Evolutionary conservation across 2,113 vertebrate species (phyloP), one percentile per base, ranked within the genome.

Genomic region (Cinclus cinclus): DNA sequence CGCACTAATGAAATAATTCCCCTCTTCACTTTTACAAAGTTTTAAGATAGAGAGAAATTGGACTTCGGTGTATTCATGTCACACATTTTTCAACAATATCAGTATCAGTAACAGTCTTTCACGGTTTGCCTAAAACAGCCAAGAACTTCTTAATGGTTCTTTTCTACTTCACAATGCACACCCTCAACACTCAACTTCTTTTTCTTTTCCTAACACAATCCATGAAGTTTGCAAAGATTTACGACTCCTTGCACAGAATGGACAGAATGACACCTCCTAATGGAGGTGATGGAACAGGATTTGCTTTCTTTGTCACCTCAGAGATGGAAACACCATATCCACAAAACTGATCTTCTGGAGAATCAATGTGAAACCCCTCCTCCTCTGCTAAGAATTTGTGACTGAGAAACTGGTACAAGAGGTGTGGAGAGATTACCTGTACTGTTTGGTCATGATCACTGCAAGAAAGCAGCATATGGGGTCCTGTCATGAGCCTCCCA

Each of bases 101-200:
- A 50, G 24, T 28, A 52, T 47, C 25, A 82, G 21, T 22, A 35
- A 59, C 20, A 69, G 6, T 50, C 13, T 35, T 87, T 50, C 28
- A 50, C 0, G 0, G 33, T 56, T 81, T 83, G 17, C 21, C 41
- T 64, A 81, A 86, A 59, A 13, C 9, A 76, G 42, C 1, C 0
- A 0, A 83, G 35, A 89, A 75, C 22, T 19, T 70, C 18, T 56
- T 17, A 56, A 9, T 49, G 3, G 6, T 31, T 91, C 17, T 52
- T 50, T 65, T 86, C n/a, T 49, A 49, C 58, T 63, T 93, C 19
- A 50, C 41, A 41, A 42, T 27, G 19, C 4, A 9, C 4, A 79
- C 6, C 6, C 35, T 58, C 53, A 67, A 15, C 18, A 44, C 58
- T 44, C 31, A 49, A 19, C 53, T 89, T 47, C 2, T 13, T 6